A percentile compares a stretch with the other conserved stretches of the same genome.
These are phyloP conservation scores for Saccopteryx leptura DNA, from an alignment of 2,113 vertebrate genomes.

Conservation along the genomic window DNA sequence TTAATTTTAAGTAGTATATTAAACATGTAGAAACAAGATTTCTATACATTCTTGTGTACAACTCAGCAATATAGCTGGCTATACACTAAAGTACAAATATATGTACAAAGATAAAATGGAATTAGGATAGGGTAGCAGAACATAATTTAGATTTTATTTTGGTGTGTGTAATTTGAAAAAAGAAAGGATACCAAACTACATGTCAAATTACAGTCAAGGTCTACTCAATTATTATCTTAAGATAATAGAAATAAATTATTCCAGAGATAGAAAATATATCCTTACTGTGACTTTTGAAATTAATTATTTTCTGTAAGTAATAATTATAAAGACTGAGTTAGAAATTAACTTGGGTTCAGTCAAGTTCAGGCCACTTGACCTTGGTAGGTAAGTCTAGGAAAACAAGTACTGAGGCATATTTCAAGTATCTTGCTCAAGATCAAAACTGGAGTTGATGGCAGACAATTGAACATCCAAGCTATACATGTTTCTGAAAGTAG, in stretches of 20 bases:
- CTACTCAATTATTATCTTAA: neutral
- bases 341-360: neutral
- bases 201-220: neutral
- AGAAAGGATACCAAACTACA: neutral
- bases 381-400: neutral
- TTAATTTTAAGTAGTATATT: slow-evolving; percentile 59
- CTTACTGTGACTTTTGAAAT: neutral
- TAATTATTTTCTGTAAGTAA: neutral
- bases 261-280: neutral
- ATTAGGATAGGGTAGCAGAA: neutral
- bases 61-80: neutral
- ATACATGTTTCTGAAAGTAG: neutral
- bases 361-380: neutral
- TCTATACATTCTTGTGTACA: neutral
- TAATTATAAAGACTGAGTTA: neutral
- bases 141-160: slow-evolving; percentile 36
- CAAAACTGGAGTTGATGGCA: neutral
- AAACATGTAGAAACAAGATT: slow-evolving; percentile 21
- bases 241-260: slow-evolving; percentile 7
- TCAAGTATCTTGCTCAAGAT: neutral
- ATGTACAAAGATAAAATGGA: neutral
- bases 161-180: neutral
- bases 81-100: neutral
- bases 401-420: neutral
- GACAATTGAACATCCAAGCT: neutral